A percentile compares a stretch with the other conserved stretches of the same genome.
Conservation (phyloP, 2,888 invertebrate genomes). For the Lycophotia porphyrea region DNA sequence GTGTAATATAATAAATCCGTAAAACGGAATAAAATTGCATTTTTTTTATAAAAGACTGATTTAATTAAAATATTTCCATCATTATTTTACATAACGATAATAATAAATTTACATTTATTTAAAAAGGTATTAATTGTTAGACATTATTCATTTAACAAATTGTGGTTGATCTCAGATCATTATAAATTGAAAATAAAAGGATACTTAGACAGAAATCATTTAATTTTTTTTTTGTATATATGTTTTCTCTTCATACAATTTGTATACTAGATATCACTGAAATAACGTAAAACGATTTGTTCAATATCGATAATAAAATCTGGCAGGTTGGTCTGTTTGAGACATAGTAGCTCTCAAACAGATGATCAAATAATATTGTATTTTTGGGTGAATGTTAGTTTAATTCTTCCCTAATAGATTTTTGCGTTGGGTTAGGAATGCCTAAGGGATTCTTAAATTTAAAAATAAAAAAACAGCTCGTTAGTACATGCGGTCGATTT, state of each 20-base stretch:
- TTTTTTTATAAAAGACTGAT: constrained; percentile 35
- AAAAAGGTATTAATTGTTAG: not conserved
- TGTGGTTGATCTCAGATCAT: constrained; percentile 2
- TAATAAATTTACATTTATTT: constrained; percentile 33
- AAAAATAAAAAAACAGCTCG: not conserved
- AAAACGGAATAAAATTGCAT: constrained; percentile 47
- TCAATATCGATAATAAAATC: not conserved
- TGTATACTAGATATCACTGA: constrained; percentile 14
- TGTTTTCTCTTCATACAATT: not conserved
- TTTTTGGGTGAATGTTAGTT: not conserved
- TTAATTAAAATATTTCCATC: constrained; percentile 43
- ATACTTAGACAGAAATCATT: not conserved
- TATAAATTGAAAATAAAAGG: constrained; percentile 23
- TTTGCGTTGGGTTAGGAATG: not conserved
- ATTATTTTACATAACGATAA: constrained; percentile 31
- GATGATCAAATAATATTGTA: constrained; percentile 8
- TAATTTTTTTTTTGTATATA: too few species aligned
- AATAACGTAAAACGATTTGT: constrained; percentile 1
- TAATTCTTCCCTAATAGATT: not conserved
- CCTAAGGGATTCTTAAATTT: not conserved
- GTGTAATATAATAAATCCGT: not conserved
- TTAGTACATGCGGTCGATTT: not conserved
- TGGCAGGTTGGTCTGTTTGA: not conserved
- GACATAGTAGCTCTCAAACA: not conserved
- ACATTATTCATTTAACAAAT: constrained; percentile 11